Evolutionary conservation across 2,113 vertebrate genomes (phyloP).

Genomic region (Bubo bubo): DNA sequence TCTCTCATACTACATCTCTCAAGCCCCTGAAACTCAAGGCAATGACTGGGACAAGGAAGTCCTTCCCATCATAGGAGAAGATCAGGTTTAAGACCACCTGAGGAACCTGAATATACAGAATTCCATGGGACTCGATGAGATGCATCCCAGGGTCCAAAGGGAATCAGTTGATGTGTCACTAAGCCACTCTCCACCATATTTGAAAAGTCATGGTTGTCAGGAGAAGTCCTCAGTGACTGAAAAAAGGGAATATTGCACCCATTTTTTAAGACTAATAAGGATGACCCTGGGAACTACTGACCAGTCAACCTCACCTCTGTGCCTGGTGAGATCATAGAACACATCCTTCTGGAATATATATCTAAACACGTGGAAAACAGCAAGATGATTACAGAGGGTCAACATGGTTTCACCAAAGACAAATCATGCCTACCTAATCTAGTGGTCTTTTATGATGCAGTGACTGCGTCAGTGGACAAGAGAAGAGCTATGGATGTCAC

Average conservation of each 20-base stretch:
- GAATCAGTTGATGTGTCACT: neutral
- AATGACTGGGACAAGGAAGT: neutral
- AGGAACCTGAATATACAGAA: neutral
- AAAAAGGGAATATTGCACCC: no score
- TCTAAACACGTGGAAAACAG: neutral
- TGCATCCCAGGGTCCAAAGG: neutral
- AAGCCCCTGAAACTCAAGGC: neutral
- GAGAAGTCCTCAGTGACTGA: neutral
- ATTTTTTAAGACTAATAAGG: neutral
- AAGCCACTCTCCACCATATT: neutral
- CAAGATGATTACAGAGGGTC: neutral
- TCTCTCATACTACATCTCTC: neutral
- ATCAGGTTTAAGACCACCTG: neutral
- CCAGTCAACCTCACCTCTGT: neutral
- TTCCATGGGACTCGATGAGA: neutral
- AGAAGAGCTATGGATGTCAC: neutral
- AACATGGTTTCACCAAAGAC: neutral
- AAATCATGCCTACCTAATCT: neutral
- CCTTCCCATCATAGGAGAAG: neutral
- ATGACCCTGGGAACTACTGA: neutral
- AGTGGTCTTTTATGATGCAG: no score
- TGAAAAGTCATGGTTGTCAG: neutral
- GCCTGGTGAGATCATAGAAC: no score
- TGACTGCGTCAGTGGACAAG: neutral
- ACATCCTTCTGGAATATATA: neutral